Evolutionary conservation across 2,113 vertebrate genomes (phyloP), one percentile per base, ranked within the genome.

Genomic region (Leiothrix lutea): DNA sequence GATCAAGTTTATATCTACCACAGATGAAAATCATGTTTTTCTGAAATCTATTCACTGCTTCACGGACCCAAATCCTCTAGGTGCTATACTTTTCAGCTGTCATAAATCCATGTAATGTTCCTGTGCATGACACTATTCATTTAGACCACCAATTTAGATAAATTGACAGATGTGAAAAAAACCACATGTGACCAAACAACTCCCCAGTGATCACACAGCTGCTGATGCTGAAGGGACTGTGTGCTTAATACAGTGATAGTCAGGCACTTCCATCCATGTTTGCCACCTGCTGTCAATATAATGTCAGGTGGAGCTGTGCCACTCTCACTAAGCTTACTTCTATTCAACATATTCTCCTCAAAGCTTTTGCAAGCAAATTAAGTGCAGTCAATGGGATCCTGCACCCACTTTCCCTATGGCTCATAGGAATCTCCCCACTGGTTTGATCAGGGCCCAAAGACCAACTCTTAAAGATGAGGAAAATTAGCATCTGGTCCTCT

Each of bases 101-200:
- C 87, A 95, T 92, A 94, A 96, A 96, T 93, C 80, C 65, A 53
- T 67, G 65, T 86, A 96, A 94, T 60, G 65, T 50, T 90, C 82
- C 72, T 71, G 44, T 53, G 79, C 69, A 28, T 67, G 90, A 88
- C 88, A 93, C 82, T 92, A 71, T 78, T 86, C 79, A 94, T 97
- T 96, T 96, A 92, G 85, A 84, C 78, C 90, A 90, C 90, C 80
- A 88, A 96, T 97, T 96, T 78, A 90, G 94, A 90, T 92, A 90
- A 96, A 95, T 93, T 81, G 93, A 94, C 86, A 90, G 82, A 94
- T 80, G 48, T 86, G 79, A 80, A 90, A 86, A 86, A 90, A 93
- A 80, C 0, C 67, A 69, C 93, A 84, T 74, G 92, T 92, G 90
- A 84, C 88, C 64, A 69, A 96, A 96, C 88, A 94, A n/a, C 69